A percentile compares a stretch with the other conserved stretches of the same genome.
Evolutionary conservation across 2,888 invertebrate genomes (phyloP).

Genomic region (Chloroclystis v-ata): DNA sequence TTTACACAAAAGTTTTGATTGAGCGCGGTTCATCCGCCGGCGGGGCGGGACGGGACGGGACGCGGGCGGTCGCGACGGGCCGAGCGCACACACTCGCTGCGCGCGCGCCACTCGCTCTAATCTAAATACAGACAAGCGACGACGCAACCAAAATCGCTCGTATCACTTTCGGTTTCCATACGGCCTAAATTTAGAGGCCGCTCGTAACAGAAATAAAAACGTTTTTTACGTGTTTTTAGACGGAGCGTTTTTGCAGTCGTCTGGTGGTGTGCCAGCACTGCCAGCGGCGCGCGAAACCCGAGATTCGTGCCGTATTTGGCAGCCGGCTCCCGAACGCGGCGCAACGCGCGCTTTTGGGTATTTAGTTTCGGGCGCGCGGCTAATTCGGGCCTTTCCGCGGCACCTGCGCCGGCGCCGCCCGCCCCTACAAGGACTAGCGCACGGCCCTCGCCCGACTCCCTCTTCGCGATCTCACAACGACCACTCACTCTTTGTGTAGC

Average conservation of each 20-base stretch:
- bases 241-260: constrained; percentile 60
- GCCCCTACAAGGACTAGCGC: constrained; percentile 23
- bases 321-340: constrained; percentile 49
- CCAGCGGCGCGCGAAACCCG: constrained; percentile 69
- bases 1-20: constrained; percentile 39
- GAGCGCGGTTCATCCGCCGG: constrained; percentile 28
- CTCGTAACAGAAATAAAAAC: constrained; percentile 74
- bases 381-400: constrained; percentile 50
- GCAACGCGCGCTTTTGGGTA: constrained; percentile 22
- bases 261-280: constrained; percentile 58
- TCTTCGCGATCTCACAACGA: constrained; percentile 23
- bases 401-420: constrained; percentile 20
- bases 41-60: constrained; percentile 16
- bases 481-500: constrained; percentile 20
- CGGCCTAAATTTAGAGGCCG: constrained; percentile 76
- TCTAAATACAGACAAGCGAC: constrained; percentile 75
- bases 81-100: constrained; percentile 23
- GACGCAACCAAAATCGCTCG: constrained; percentile 72
- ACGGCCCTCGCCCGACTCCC: constrained; percentile 9
- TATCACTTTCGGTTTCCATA: constrained; percentile 75
- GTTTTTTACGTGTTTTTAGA: constrained; percentile 76
- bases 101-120: constrained; percentile 53
- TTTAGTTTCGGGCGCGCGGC: constrained; percentile 36
- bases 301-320: constrained; percentile 76
- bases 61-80: constrained; percentile 28